Percentiles rank a stretch among this genome's conserved stretches.
phyloP scores from a whole-genome alignment of 30 jellyfish, hydroid and myxozoan species.

The Hydractinia echinata region DNA sequence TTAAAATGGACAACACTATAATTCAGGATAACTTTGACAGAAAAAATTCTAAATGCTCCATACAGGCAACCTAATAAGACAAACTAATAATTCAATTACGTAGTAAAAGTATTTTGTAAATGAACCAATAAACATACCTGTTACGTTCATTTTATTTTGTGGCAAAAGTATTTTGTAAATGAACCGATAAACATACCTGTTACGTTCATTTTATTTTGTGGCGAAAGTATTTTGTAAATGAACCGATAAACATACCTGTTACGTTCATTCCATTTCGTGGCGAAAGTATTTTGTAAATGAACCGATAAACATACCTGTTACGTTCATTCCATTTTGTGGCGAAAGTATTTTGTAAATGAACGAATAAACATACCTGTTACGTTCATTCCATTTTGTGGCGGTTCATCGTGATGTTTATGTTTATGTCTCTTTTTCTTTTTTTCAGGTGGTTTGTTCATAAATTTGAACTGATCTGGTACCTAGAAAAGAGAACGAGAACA shows the following conservation, averaged over 20 bases:
- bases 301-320: not conserved
- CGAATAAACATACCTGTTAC: conserved; percentile 28
- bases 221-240: no score
- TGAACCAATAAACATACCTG: conserved; percentile 46
- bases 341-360: not conserved
- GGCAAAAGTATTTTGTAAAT: no score
- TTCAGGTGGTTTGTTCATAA: conserved; percentile 76
- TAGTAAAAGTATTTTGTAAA: no score
- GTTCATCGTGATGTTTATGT: conserved; percentile 36
- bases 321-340: not conserved
- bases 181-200: conserved; percentile 43
- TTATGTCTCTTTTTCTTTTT: conserved; percentile 67
- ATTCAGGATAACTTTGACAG: no score
- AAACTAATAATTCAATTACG: no score
- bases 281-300: no score
- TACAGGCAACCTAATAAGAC: no score
- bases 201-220: conserved; percentile 24
- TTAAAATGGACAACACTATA: no score
- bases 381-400: conserved; percentile 36
- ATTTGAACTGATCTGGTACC: conserved; percentile 87
- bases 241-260: conserved; percentile 40
- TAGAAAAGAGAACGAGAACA: conserved; percentile 6
- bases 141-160: conserved; percentile 20
- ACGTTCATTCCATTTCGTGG: conserved; percentile 32
- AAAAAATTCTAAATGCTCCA: no score